Conservation (phyloP, 92 coral and sea anemone species). For the Zoanthus solanderi region DNA sequence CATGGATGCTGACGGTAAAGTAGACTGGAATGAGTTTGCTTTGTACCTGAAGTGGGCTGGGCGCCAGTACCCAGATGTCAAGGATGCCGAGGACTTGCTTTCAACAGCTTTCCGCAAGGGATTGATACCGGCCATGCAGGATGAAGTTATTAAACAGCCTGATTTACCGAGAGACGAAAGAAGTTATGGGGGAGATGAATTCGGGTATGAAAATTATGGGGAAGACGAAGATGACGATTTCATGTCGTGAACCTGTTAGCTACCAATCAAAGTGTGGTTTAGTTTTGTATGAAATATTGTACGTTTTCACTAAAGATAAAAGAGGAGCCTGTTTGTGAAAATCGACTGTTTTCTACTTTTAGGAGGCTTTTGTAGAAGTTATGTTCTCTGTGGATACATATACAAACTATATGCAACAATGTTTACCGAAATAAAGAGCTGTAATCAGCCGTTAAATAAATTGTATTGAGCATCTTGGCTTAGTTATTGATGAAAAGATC, state of each 20-base stretch:
- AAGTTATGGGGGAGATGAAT: background rate
- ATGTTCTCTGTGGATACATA: too few relatives aligned
- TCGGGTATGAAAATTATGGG: background rate
- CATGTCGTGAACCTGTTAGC: constrained; percentile 1
- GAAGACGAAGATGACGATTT: constrained; percentile 16
- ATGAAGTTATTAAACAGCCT: constrained; percentile 43
- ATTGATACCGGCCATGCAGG: constrained; percentile 89
- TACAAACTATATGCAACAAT: too few relatives aligned
- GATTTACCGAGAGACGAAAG: background rate
- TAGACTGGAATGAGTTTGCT: constrained; percentile 85
- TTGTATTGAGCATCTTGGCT: too few relatives aligned
- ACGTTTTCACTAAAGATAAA: too few relatives aligned
- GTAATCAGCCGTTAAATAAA: too few relatives aligned
- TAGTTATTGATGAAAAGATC: too few relatives aligned
- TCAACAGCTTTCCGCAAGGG: constrained; percentile 78
- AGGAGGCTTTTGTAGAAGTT: too few relatives aligned
- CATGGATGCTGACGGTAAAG: constrained; percentile 77
- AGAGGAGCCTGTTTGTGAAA: too few relatives aligned
- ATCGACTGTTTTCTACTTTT: too few relatives aligned
- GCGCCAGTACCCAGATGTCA: constrained; percentile 75
- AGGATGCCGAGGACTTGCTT: constrained; percentile 70
- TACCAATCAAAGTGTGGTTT: too few relatives aligned
- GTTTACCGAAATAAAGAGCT: too few relatives aligned
- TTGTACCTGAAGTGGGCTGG: constrained; percentile 85
- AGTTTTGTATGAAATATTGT: too few relatives aligned